Evolutionary conservation across 1,140 invertebrate species (phyloP), one percentile per base, ranked within the genome.

Genomic region (Diorhabda carinulata): DNA sequence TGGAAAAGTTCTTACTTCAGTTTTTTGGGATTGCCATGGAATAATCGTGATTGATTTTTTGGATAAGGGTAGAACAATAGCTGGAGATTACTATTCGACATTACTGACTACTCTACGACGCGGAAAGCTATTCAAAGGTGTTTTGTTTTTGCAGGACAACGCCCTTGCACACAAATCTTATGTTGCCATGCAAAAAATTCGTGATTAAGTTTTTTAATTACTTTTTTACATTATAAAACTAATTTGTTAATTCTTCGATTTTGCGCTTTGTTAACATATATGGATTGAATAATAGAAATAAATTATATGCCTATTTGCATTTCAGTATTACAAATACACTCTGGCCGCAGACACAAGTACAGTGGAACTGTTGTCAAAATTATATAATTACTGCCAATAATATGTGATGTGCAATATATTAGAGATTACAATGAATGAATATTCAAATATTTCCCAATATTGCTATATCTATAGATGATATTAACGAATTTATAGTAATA

Each of bases 281-380:
- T 52, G 47, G 3, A 52, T 52, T n/a, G 47, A 52, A 52, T 52
- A 52, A 52, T 52, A n/a, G 47, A n/a, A 52, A 52, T 52, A n/a
- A 52, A 52, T 52, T 52, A 52, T 52, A n/a, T n/a, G 47, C 47
- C n/a, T 52, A 52, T 52, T 52, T 52, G 47, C 47, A 52, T 52
- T 52, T 52, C n/a, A 52, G 47, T n/a, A 52, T 52, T 8, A 52
- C 47, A 52, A 52, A 52, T 52, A 52, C 47, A 52, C 47, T 52
- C n/a, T n/a, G 6, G n/a, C 47, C 47, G 47, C n/a, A 52, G 47
- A 6, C 47, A 52, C 47, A 52, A 25, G 25, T 25, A 25, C n/a
- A 52, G 6, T 52, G 47, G 47, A 52, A 8, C 6, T n/a, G 47
- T 52, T 52, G 47, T 52, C 47, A 52, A 52, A 52, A 52, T 52